These are phyloP conservation scores for Poecilia gillii DNA, from an alignment of 2,797 vertebrate species.

Conservation along the genomic window DNA sequence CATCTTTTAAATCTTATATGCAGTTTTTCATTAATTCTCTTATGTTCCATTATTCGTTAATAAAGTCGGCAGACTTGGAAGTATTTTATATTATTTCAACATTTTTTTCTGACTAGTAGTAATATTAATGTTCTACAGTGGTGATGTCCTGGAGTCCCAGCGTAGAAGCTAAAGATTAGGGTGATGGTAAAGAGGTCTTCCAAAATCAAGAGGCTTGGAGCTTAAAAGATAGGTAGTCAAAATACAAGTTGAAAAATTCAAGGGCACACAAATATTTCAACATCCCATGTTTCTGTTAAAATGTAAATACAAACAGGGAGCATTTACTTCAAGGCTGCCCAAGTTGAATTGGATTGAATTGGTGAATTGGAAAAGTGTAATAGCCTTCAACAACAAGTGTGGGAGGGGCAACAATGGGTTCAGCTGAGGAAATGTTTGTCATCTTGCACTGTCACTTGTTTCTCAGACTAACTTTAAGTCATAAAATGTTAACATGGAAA, in stretches of 20 bases:
- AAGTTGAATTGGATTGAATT: not conserved
- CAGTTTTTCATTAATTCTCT: conserved; percentile 6
- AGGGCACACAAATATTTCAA: not conserved
- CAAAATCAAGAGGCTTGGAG: not conserved
- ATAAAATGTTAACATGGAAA: not conserved
- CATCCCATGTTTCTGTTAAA: not conserved
- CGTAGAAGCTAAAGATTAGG: not conserved
- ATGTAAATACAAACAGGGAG: not conserved
- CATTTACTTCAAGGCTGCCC: not conserved
- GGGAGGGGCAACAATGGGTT: not conserved
- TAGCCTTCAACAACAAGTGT: not conserved
- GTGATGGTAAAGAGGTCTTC: not conserved
- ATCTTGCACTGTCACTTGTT: not conserved
- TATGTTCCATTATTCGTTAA: not conserved
- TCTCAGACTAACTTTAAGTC: not conserved
- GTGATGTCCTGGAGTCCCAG: not conserved
- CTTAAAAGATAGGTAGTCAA: not conserved
- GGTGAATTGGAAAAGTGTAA: not conserved
- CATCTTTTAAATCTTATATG: not conserved
- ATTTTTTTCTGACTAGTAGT: not conserved
- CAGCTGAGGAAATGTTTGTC: not conserved
- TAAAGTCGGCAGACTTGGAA: not conserved
- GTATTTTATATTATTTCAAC: not conserved
- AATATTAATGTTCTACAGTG: not conserved
- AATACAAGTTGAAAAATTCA: not conserved